Evolutionary conservation across 2,113 vertebrate species (phyloP).

Genomic region (Sinocyclocheilus anshuiensis): DNA sequence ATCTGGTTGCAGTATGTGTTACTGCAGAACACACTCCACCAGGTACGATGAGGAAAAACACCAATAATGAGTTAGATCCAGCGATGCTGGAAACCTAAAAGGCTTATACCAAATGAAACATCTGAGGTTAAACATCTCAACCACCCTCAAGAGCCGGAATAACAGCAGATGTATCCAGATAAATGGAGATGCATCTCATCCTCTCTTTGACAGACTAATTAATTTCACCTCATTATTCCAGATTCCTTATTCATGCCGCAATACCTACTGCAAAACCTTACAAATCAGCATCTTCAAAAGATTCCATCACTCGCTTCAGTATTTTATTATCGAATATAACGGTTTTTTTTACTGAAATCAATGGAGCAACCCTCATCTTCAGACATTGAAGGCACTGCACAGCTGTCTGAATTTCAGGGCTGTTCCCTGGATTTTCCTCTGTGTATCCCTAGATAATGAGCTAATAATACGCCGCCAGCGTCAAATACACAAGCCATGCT

Average conservation of each 20-base stretch:
- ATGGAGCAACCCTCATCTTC: background rate
- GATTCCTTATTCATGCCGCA: background rate
- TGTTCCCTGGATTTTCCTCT: constrained; percentile 29
- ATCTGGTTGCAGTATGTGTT: constrained; percentile 30
- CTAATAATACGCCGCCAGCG: background rate
- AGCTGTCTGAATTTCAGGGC: constrained; percentile 40
- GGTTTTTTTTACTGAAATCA: background rate
- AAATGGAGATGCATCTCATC: constrained; percentile 13
- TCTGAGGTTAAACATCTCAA: constrained; percentile 3
- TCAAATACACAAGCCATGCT: background rate
- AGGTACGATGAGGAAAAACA: background rate
- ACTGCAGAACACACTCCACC: constrained; percentile 19
- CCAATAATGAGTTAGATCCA: background rate
- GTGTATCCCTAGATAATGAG: background rate
- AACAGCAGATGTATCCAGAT: background rate
- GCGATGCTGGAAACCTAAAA: background rate
- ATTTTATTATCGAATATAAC: background rate
- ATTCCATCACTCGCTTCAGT: background rate
- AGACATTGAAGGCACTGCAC: constrained; percentile 13
- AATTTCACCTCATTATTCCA: background rate
- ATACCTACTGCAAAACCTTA: background rate
- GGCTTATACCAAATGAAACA: background rate
- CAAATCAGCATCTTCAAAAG: too few relatives aligned
- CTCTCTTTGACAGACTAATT: background rate
- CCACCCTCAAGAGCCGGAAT: background rate